A percentile compares a stretch with the other conserved stretches of the same genome.
phyloP scores from a whole-genome alignment of 2,888 invertebrate genomes.

The Thumatha senex region DNA sequence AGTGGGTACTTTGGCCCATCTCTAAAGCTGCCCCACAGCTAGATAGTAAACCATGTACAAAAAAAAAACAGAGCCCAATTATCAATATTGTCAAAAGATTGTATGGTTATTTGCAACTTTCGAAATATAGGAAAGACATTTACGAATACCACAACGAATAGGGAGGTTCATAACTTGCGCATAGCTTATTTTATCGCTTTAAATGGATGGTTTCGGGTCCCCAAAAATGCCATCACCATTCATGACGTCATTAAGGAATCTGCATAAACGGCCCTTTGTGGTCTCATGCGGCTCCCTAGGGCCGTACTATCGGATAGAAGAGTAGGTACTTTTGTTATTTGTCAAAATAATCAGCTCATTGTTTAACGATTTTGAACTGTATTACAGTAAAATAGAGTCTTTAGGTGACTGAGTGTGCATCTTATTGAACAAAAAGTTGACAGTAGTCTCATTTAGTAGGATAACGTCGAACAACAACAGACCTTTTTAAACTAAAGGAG shows the following conservation, averaged over 20 bases:
- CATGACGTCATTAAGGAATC: constrained; percentile 48
- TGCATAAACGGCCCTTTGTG: constrained; percentile 74
- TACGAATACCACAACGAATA: background rate
- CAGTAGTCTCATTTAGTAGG: constrained; percentile 10
- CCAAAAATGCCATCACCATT: constrained; percentile 17
- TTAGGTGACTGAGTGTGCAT: constrained; percentile 11
- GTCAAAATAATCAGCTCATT: constrained; percentile 2
- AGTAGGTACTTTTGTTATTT: constrained; percentile 20
- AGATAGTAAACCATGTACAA: too few species aligned
- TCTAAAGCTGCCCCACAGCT: too few species aligned
- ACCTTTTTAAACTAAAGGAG: too few species aligned
- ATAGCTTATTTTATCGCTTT: constrained; percentile 37
- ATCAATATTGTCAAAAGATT: too few species aligned
- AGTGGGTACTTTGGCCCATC: too few species aligned
- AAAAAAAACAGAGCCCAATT: too few species aligned
- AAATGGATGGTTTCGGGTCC: constrained; percentile 17
- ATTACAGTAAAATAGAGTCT: background rate
- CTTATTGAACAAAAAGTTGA: background rate
- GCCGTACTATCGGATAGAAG: constrained; percentile 29
- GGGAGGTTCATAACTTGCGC: constrained; percentile 11
- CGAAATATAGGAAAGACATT: too few species aligned
- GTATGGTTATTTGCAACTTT: too few species aligned
- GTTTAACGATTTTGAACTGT: constrained; percentile 12
- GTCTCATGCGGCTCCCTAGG: constrained; percentile 52
- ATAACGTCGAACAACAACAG: too few species aligned